Conservation (phyloP, 2,888 invertebrate species). For the Ophion ventricosus region DNA sequence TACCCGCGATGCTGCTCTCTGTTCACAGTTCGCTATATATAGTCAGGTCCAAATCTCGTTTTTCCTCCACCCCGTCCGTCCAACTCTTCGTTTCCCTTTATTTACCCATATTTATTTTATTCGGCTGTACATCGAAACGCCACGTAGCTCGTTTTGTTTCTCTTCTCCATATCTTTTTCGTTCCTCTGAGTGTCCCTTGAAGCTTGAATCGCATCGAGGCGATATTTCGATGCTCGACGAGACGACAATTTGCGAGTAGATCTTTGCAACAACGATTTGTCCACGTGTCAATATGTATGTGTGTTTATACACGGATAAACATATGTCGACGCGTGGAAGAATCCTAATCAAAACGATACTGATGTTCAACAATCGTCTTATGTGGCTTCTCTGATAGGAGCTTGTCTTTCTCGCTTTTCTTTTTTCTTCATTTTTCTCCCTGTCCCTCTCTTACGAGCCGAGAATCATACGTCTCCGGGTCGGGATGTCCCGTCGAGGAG, state of each 20-base stretch:
- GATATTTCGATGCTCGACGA: not conserved
- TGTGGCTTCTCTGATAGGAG: constrained; percentile 13
- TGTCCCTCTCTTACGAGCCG: constrained; percentile 21
- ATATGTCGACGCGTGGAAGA: constrained; percentile 73
- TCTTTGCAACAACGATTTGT: not conserved
- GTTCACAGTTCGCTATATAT: constrained; percentile 12
- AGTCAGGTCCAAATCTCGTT: constrained; percentile 46
- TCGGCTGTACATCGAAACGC: constrained; percentile 46
- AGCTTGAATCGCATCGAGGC: not conserved
- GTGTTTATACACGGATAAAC: not conserved
- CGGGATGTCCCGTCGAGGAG: constrained; percentile 70
- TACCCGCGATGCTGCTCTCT: constrained; percentile 16
- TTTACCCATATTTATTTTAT: constrained; percentile 62
- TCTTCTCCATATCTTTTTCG: constrained; percentile 1
- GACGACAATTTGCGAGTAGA: not conserved
- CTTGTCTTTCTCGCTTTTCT: constrained; percentile 33
- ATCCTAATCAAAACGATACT: constrained; percentile 78
- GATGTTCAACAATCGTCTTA: constrained; percentile 35
- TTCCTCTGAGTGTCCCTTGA: constrained; percentile 8
- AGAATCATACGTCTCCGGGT: constrained; percentile 53
- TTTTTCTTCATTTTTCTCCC: constrained; percentile 33
- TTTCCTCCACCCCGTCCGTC: constrained; percentile 37
- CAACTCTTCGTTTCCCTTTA: constrained; percentile 51
- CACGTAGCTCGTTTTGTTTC: constrained; percentile 9
- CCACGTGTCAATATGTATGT: not conserved